These are phyloP conservation scores for Pollachius pollachius DNA, from an alignment of 2,113 vertebrate genomes.

Conservation along the genomic window DNA sequence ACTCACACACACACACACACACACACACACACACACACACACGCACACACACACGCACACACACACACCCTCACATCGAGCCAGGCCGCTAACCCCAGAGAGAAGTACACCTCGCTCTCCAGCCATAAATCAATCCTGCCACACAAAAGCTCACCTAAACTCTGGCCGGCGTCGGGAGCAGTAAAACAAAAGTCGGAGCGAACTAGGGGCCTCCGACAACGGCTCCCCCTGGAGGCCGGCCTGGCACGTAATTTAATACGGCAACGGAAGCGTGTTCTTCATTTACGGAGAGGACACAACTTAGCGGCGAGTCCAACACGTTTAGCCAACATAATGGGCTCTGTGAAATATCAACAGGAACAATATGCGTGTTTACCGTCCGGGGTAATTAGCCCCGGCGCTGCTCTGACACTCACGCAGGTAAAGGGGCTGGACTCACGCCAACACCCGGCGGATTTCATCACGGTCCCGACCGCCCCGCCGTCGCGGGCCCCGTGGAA, in stretches of 20 bases:
- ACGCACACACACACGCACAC: conserved; percentile 29
- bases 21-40: background rate
- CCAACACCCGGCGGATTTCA: conserved; percentile 58
- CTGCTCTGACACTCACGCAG: conserved; percentile 73
- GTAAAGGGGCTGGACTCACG: conserved; percentile 59
- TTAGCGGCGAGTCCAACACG: conserved; percentile 60
- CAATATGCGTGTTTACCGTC: conserved; percentile 67
- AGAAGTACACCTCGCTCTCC: conserved; percentile 49
- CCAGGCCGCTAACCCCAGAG: conserved; percentile 52
- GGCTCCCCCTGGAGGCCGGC: conserved; percentile 70
- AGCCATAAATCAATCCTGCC: conserved; percentile 64
- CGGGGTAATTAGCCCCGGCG: conserved; percentile 69
- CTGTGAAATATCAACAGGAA: conserved; percentile 64
- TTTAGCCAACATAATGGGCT: conserved; percentile 60
- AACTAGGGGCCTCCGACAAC: conserved; percentile 1
- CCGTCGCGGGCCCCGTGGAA: conserved; percentile 55
- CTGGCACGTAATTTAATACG: conserved; percentile 50
- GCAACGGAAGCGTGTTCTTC: conserved; percentile 69
- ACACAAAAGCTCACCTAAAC: conserved; percentile 60
- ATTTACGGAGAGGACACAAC: conserved; percentile 72
- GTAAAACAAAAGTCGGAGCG: conserved; percentile 49
- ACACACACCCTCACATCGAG: conserved; percentile 14
- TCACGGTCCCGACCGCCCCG: conserved; percentile 49
- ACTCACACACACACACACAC: background rate
- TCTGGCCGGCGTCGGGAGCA: conserved; percentile 54